Evolutionary conservation across 2,888 invertebrate genomes (phyloP).

Genomic region (Drosophila flavopinicola): DNA sequence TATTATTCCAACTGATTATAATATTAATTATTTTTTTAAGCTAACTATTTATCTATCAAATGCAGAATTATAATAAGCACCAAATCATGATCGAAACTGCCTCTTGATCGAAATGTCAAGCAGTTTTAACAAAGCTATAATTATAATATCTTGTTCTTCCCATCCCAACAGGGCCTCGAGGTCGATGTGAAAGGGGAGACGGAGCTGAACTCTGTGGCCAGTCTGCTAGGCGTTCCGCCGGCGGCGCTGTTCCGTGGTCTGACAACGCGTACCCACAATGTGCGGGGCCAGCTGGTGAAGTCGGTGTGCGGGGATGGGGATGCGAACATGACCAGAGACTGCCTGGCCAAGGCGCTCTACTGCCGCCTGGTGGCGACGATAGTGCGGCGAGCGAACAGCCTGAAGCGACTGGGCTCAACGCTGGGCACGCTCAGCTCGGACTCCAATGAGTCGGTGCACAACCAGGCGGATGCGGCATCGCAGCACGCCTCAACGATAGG

Average conservation of each 20-base stretch:
- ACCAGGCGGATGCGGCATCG: slow-evolving; percentile 92
- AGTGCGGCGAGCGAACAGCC: slow-evolving; percentile 95
- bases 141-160: neutral
- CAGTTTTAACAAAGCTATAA: neutral
- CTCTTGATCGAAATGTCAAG: too few species aligned
- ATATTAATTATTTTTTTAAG: too few species aligned
- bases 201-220: slow-evolving; percentile 94
- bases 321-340: slow-evolving; percentile 95
- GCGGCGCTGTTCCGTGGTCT: slow-evolving; percentile 88
- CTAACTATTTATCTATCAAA: too few species aligned
- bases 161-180: slow-evolving; percentile 86
- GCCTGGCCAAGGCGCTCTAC: slow-evolving; percentile 95
- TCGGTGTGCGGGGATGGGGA: slow-evolving; percentile 93
- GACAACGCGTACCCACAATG: slow-evolving; percentile 92
- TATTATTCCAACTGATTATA: too few species aligned
- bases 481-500: slow-evolving; percentile 94
- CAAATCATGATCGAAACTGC: too few species aligned
- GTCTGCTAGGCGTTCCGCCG: slow-evolving; percentile 88
- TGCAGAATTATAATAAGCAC: too few species aligned
- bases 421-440: slow-evolving; percentile 94
- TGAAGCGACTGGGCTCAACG: slow-evolving; percentile 92
- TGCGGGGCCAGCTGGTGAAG: slow-evolving; percentile 91
- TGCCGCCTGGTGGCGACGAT: slow-evolving; percentile 97
- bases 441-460: slow-evolving; percentile 93
- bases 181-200: slow-evolving; percentile 92